phyloP scores from a whole-genome alignment of 2,797 vertebrate genomes.

The Coilia nasus region DNA sequence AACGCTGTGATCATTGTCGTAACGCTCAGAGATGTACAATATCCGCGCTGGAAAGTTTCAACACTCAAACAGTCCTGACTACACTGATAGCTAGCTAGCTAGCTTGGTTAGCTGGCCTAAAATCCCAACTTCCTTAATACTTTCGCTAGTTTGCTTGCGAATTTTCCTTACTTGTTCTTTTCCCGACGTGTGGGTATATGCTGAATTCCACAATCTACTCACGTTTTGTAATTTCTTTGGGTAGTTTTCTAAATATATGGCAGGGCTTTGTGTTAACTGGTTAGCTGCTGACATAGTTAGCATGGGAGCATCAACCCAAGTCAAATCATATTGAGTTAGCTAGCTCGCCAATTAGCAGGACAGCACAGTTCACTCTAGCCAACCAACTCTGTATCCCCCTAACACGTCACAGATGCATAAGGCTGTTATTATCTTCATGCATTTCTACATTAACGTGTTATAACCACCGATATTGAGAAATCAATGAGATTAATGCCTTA shows the following conservation, averaged over 20 bases:
- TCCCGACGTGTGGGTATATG: too few species aligned
- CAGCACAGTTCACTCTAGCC: not conserved
- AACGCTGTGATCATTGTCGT: not conserved
- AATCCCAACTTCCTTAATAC: slow-evolving; percentile 12
- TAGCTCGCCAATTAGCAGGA: not conserved
- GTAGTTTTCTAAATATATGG: not conserved
- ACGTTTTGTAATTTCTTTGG: not conserved
- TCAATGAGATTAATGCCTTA: too few species aligned
- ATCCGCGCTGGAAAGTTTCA: not conserved
- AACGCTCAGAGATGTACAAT: slow-evolving; percentile 1
- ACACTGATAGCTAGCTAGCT: slow-evolving; percentile 20
- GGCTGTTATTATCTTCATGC: not conserved
- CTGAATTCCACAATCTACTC: not conserved
- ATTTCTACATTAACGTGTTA: not conserved
- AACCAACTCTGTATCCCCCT: not conserved
- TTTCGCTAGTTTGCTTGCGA: not conserved
- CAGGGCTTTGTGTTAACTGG: not conserved
- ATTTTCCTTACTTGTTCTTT: not conserved
- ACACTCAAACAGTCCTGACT: slow-evolving; percentile 31
- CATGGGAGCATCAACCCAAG: not conserved
- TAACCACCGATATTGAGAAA: too few species aligned
- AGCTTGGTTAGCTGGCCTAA: slow-evolving; percentile 9
- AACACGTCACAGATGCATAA: not conserved
- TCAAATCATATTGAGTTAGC: not conserved
- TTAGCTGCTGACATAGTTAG: not conserved